These are phyloP conservation scores for Aselliscus stoliczkanus DNA, from an alignment of 2,797 vertebrate species.

Conservation along the genomic window DNA sequence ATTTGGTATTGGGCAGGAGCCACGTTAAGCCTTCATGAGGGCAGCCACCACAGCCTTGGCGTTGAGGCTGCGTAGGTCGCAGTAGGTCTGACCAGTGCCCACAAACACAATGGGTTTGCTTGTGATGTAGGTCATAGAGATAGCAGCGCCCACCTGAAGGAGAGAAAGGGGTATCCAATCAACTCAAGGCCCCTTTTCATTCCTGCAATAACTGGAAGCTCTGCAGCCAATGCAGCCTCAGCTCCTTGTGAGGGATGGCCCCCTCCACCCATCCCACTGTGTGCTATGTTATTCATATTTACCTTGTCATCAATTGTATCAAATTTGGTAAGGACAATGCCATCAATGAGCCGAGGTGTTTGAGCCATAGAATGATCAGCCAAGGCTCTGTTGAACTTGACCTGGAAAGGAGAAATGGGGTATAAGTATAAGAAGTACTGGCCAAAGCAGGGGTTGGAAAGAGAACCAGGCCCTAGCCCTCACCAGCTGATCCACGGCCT, in stretches of 20 bases:
- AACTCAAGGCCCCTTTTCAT: not conserved
- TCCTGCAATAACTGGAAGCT: rapidly evolving
- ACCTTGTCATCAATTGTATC: slow-evolving; percentile 99
- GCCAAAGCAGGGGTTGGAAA: not conserved
- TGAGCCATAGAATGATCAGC: slow-evolving; percentile 98
- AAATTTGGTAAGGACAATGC: slow-evolving; percentile 98
- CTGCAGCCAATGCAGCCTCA: rapidly evolving
- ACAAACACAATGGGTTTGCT: slow-evolving; percentile 99
- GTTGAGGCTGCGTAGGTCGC: slow-evolving; percentile 97
- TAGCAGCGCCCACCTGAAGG: slow-evolving; percentile 94
- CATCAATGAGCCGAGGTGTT: slow-evolving; percentile 95
- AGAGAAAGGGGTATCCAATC: not conserved
- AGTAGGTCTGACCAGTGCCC: slow-evolving; percentile 98
- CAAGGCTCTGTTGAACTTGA: slow-evolving; percentile 98
- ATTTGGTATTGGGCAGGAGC: slow-evolving; percentile 71
- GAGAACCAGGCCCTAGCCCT: slow-evolving; percentile 59
- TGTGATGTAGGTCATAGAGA: slow-evolving; percentile 99
- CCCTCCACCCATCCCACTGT: slow-evolving; percentile 15
- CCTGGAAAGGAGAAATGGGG: slow-evolving; percentile 78
- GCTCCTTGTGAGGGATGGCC: not conserved
- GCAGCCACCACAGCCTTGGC: slow-evolving; percentile 95
- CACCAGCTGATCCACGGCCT: slow-evolving; percentile 99
- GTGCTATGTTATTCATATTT: not conserved
- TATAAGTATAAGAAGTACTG: not conserved
- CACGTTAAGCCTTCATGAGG: slow-evolving; percentile 95